Evolutionary conservation across 2,797 vertebrate genomes (phyloP), one percentile per base, ranked within the genome.

Genomic region (Eleutherodactylus coqui): DNA sequence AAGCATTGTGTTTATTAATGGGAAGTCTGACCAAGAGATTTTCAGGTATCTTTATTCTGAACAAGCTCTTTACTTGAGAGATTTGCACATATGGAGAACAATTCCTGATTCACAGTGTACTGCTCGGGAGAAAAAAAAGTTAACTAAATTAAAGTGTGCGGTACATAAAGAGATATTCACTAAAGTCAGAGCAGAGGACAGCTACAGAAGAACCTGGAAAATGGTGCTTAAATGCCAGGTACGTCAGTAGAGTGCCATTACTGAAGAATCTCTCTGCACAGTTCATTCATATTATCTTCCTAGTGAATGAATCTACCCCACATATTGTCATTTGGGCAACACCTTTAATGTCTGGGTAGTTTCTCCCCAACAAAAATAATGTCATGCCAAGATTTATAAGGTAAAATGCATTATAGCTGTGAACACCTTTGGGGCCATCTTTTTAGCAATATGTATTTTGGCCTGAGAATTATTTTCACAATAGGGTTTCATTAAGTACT

Each of bases 1-100:
- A 73, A 45, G 76, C 67, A 45, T 45, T 27, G 19, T 36, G 53
- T 62, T 72, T 60, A 73, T 19, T 38, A 72, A 88, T 88, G 88
- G 86, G 60, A 11, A 55, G 64, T 36, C 17, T 72, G 49, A 85
- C 62, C 83, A 69, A 60, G 51, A 79, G 67, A 45, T 51, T 53
- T 47, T 45, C 7, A 60, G 41, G 24, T 41, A 83, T 58, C 32
- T 80, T 41, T 21, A 27, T 27, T 45, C 43, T 45, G 5, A 64
- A n/a, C 49, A 55, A 70, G 21, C 21, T 38, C 17, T 55, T 51
- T 76, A 51, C 75, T 76, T 53, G 75, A n/a, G 29, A 34, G 32
- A 51, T 76, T 34, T 53, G 16, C 29, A 53, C 70, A 73, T 27
- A 41, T n/a, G 38, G 21, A 24, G 69, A 43, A 4, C 36, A 43